Percentiles rank a stretch among this genome's conserved stretches.
phyloP scores from a whole-genome alignment of 1,140 invertebrate species.

The Ceratosolen fusciceps region DNA sequence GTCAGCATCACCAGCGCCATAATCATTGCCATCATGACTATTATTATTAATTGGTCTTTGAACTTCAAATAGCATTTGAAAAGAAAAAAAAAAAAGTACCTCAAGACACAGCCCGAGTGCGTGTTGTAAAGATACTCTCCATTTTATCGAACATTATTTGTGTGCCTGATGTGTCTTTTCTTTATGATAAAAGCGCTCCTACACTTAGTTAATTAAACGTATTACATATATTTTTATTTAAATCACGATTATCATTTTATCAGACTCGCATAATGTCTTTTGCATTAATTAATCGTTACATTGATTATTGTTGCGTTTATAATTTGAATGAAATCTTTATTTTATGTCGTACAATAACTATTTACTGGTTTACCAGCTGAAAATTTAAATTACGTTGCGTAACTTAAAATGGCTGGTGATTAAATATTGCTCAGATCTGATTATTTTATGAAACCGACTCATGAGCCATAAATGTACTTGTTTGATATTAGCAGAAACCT shows the following conservation, averaged over 20 bases:
- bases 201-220: constrained; percentile 27
- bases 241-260: constrained; percentile 22
- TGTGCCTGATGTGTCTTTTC: constrained; percentile 52
- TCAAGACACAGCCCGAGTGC: constrained; percentile 41
- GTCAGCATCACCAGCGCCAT: too few species aligned
- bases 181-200: constrained; percentile 31
- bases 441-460: constrained; percentile 34
- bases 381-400: constrained; percentile 40
- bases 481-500: constrained; percentile 35
- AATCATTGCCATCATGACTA: too few species aligned
- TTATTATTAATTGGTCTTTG: constrained; percentile 36
- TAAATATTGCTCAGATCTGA: constrained; percentile 25
- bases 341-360: constrained; percentile 11
- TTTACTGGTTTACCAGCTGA: constrained; percentile 28
- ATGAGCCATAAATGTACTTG: constrained; percentile 33
- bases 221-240: constrained; percentile 27
- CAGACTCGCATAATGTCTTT: background rate
- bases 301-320: constrained; percentile 5
- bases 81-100: constrained; percentile 14
- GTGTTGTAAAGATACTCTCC: constrained; percentile 36
- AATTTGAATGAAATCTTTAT: background rate
- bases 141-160: constrained; percentile 50
- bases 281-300: background rate
- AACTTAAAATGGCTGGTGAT: constrained; percentile 41
- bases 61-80: constrained; percentile 34